Base-by-base conservation (phyloP, 2,113 vertebrate genomes). In the Menidia beryllina region DNA sequence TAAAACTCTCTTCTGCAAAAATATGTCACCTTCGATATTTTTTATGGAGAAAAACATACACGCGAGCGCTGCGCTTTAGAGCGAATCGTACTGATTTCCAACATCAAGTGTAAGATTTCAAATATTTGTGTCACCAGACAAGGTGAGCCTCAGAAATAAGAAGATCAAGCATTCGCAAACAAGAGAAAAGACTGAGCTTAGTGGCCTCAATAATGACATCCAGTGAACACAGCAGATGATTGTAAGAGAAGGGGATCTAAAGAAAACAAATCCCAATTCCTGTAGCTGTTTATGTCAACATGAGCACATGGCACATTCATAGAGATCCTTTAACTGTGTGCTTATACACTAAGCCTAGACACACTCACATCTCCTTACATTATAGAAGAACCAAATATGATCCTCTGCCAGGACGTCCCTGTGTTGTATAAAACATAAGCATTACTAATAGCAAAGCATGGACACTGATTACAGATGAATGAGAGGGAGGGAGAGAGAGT, bases 221-320 rank as follows among this genome's bases (percentile, higher is more conserved):
- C 66, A 82, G 69, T 76, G 51, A 87, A 75, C 72, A 36, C 63
- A 81, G 80, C 85, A 91, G 88, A 90, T 88, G 88, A 89, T 83
- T 77, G 86, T 68, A 68, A 56, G 50, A 25, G 83, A 89, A 82
- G 60, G 74, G 79, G 75, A 84, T 83, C 69, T 72, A 45, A 8
- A 83, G 72, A 79, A 88, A 87, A 79, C 64, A 72, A 86, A 82
- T 87, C 82, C 86, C 75, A 79, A 84, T 76, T 88, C 82, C 64
- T 60, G 50, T 81, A 76, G 79, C 74, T 87, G 87, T 90, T 83
- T 75, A 61, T 77, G 78, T 84, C 71, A 77, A 85, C 78, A 84
- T 17, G 5, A 62, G 55, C 70, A 75, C 67, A 66, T 73, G 8
- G 60, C 69, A 72, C 74, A 63, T 71, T 79, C 62, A 53, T 55